Conservation (phyloP, 2,888 invertebrate genomes). For the Aphodius granarius region DNA sequence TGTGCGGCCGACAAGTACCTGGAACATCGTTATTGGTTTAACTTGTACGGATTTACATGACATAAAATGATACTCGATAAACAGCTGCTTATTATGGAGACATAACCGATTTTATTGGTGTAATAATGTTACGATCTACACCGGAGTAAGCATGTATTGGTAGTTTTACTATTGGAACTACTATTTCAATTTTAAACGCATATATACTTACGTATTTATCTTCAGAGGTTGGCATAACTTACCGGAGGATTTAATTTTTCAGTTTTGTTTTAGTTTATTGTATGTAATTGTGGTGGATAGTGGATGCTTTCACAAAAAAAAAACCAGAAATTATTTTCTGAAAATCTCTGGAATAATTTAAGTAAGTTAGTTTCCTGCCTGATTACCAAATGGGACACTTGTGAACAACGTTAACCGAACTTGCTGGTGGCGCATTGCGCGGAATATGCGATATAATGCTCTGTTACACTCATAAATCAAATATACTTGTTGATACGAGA, state of each 20-base stretch:
- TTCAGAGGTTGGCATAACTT: not conserved
- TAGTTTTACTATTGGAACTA: not conserved
- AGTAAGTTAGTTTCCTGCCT: not conserved
- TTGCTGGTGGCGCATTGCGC: not conserved
- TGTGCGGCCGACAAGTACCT: constrained; percentile 15
- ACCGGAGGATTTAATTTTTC: not conserved
- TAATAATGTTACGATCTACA: not conserved
- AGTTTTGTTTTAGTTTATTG: not conserved
- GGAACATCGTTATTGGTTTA: constrained; percentile 7
- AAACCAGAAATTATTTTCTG: not conserved
- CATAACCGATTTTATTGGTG: not conserved
- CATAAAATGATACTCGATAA: not conserved
- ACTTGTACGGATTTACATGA: constrained; percentile 20
- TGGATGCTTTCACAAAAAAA: too few relatives aligned
- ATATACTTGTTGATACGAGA: constrained; percentile 13
- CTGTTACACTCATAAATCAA: constrained; percentile 1
- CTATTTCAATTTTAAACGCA: not conserved
- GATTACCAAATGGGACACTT: not conserved
- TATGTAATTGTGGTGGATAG: too few relatives aligned
- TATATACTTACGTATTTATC: not conserved
- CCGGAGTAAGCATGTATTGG: not conserved
- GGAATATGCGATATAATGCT: not conserved
- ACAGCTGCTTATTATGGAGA: not conserved
- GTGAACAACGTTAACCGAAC: not conserved
- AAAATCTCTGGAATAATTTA: not conserved